Conservation (phyloP, 1,140 invertebrate genomes). For the Zaprionus davidi region DNA sequence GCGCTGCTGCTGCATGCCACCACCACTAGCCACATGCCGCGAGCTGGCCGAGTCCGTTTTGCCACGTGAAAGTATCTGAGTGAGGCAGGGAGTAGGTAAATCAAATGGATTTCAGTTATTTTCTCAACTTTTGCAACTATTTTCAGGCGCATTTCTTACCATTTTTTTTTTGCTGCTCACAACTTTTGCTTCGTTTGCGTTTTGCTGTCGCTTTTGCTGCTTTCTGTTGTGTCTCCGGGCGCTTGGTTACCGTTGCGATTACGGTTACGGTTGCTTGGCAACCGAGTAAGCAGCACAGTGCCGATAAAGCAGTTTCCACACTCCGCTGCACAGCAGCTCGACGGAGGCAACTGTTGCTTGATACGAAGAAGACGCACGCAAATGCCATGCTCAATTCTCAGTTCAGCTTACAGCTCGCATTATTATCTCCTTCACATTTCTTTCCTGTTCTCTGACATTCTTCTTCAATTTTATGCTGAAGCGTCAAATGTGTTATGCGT, state of each 20-base stretch:
- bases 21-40: slow-evolving; percentile 76
- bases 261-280: slow-evolving; percentile 71
- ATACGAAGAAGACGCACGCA: slow-evolving; percentile 19
- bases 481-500: slow-evolving; percentile 40
- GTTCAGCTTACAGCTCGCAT: slow-evolving; percentile 18
- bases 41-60: slow-evolving; percentile 87
- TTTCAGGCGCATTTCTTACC: slow-evolving; percentile 63
- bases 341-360: slow-evolving; percentile 40
- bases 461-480: slow-evolving; percentile 28
- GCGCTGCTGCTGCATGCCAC: slow-evolving; percentile 55
- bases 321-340: slow-evolving; percentile 40
- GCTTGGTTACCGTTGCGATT: slow-evolving; percentile 68
- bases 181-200: slow-evolving; percentile 17
- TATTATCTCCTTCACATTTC: not conserved
- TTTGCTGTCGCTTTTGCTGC: slow-evolving; percentile 25
- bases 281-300: slow-evolving; percentile 53
- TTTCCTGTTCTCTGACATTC: slow-evolving; percentile 6
- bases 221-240: slow-evolving; percentile 25
- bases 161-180: slow-evolving; percentile 41
- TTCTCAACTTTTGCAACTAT: slow-evolving; percentile 32
- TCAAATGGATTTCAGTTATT: slow-evolving; percentile 21
- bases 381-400: slow-evolving; percentile 36
- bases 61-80: slow-evolving; percentile 89
- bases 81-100: not conserved
- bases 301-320: slow-evolving; percentile 72